Percentiles rank a stretch among this genome's conserved stretches.
phyloP scores from a whole-genome alignment of 2,113 vertebrate species.

The Heterotilapia buettikoferi region DNA sequence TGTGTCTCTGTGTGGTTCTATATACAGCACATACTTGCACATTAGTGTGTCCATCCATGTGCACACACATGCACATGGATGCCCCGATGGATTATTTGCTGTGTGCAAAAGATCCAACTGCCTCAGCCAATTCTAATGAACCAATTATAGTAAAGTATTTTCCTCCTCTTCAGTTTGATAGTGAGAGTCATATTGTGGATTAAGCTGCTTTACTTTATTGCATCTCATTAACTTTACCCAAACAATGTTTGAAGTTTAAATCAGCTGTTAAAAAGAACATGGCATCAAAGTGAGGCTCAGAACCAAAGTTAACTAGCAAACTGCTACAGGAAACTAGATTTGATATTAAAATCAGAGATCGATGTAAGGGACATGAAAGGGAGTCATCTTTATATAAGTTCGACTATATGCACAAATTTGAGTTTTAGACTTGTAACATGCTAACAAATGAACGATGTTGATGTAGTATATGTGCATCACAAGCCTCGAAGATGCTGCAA shows the following conservation, averaged over 20 bases:
- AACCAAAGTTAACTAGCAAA: neutral
- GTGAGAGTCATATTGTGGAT: constrained; percentile 27
- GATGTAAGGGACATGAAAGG: neutral
- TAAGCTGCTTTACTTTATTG: constrained; percentile 53
- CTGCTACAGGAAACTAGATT: neutral
- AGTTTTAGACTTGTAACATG: neutral
- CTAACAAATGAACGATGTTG: neutral
- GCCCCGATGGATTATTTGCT: constrained; percentile 23
- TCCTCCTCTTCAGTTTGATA: constrained; percentile 33
- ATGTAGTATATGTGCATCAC: neutral
- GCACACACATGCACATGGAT: neutral
- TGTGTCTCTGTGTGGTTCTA: neutral
- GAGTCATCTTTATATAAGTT: neutral
- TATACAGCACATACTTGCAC: neutral
- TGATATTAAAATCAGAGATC: neutral
- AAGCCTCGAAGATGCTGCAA: neutral
- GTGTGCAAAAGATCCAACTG: constrained; percentile 29
- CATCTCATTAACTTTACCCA: constrained; percentile 48
- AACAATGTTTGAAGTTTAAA: constrained; percentile 47
- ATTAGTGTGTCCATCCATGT: neutral
- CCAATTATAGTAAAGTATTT: constrained; percentile 51
- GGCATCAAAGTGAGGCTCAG: neutral
- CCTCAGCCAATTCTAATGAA: constrained; percentile 48
- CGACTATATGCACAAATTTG: neutral
- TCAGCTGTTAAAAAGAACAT: constrained; percentile 17